phyloP scores from a whole-genome alignment of 2,113 vertebrate species.

The Ranitomeya imitator region DNA sequence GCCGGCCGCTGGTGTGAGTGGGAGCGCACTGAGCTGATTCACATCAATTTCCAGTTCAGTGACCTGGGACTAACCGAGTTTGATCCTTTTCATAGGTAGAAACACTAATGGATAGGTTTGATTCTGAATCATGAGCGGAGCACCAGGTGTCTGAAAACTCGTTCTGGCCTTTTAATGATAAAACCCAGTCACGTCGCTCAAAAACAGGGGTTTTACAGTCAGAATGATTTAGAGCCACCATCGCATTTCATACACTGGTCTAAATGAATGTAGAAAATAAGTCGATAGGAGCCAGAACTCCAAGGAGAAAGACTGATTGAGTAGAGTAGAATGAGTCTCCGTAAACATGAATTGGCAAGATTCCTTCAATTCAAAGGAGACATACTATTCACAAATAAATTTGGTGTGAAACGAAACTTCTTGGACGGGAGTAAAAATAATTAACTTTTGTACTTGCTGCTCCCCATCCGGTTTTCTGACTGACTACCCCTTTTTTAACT shows the following conservation, averaged over 20 bases:
- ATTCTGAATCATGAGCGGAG: constrained; percentile 17
- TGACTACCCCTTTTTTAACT: no score
- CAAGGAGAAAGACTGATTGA: background rate
- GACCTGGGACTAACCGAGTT: constrained; percentile 38
- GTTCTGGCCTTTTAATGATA: constrained; percentile 16
- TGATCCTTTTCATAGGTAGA: constrained; percentile 39
- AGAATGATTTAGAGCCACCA: background rate
- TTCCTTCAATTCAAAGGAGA: no score
- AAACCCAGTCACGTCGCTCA: background rate
- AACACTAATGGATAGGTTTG: constrained; percentile 46
- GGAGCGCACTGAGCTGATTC: constrained; percentile 23
- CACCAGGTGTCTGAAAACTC: background rate
- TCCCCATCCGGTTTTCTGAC: no score
- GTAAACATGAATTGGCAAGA: no score
- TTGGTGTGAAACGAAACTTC: no score
- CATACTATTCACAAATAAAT: no score
- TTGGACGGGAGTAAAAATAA: no score
- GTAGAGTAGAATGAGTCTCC: no score
- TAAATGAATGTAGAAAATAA: background rate
- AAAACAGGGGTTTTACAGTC: constrained; percentile 12
- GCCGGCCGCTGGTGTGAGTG: constrained; percentile 4
- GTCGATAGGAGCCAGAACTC: background rate
- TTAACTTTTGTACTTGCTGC: no score
- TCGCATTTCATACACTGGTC: background rate
- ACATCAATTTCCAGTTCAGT: constrained; percentile 45